Evolutionary conservation across 1,140 invertebrate species (phyloP), one percentile per base, ranked within the genome.

Genomic region (Drosophila orena): DNA sequence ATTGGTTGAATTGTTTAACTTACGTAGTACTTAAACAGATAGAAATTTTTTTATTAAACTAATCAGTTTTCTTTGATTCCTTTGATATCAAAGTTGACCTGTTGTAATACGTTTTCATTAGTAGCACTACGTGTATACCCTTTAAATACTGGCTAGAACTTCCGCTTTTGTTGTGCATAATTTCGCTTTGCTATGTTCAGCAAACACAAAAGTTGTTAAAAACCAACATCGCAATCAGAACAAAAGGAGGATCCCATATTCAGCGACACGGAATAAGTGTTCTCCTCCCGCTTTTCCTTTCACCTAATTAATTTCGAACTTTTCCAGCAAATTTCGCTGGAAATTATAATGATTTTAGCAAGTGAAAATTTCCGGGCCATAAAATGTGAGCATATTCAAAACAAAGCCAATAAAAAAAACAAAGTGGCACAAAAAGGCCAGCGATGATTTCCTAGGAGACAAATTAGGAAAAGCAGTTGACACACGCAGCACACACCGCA

Each of bases 401-500:
- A 77, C 61, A 84, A 84, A 77, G 50, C 72, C 57, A 76, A 79
- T 79, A 79, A 79, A 66, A 34, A 56, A 57, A 79, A 66, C 24
- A 53, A 57, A 72, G 42, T 50, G 58, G 40, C 55, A 49, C 49
- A 22, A 22, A 22, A 22, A 56, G 47, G 49, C 78, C 78, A 61
- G 66, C 74, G 59, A 79, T 89, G 76, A 88, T 88, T 88, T 89
- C 84, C 84, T 88, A 66, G 64, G 84, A 88, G 84, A 89, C 84
- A 88, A 83, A 89, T 88, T 88, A 88, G 79, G 60, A 59, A 64
- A 42, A 73, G 54, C 56, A 74, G 71, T 88, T 83, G 79, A 81
- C 74, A 78, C 84, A 68, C 66, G 42, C 56, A 17, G 17, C 17
- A 17, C 17, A 75, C 54, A 62, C 40, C 37, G 40, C 65, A 66